Base-by-base conservation (phyloP, 2,797 vertebrate genomes). In the Synaphobranchus kaupii region DNA sequence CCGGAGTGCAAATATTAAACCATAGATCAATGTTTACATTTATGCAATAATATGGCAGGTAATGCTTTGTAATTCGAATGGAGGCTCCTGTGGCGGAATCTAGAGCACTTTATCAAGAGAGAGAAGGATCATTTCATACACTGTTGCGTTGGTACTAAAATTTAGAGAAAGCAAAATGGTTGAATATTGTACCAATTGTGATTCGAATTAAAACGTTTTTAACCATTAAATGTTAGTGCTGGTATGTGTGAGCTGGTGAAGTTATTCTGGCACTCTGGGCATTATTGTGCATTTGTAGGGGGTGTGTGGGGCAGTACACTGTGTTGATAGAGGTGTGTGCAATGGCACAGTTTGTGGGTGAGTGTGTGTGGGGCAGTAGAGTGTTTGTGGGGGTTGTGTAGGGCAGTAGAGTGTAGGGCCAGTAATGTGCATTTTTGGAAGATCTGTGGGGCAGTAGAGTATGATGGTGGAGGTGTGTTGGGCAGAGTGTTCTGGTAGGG, bases 1-100 rank as follows among this genome's bases (percentile, higher is more conserved):
- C 94, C 94, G 92, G 94, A 93, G 93, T 90, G 94, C 93, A 94
- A 95, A 96, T 96, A 96, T 96, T 95, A 96, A 96, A 95, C 94
- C 94, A 96, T 95, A 94, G 92, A 96, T 96, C 96, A 96, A 92
- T 90, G 91, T 95, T 95, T 95, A 95, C 93, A 94, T 95, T 94
- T 93, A 95, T 95, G 34, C 34, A 76, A 44, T 76, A 76, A 76
- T 76, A 20, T 76, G 31, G 34, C 31, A 76, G 71, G 71, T 76
- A 76, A 76, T 44, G 71, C 71, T 44, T 76, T 76, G 71, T 39
- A 44, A 76, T 39, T 76, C 71, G 15, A 76, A 76, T 13, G 12
- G 71, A 3, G 71, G 17, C 71, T 44, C 66, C 10, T 31, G 28
- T 76, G 31, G 71, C 4, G 34, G 71, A 44, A 76, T 15, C 71